Evolutionary conservation across 1,140 invertebrate species (phyloP).

Genomic region (Drosophila neocordata): DNA sequence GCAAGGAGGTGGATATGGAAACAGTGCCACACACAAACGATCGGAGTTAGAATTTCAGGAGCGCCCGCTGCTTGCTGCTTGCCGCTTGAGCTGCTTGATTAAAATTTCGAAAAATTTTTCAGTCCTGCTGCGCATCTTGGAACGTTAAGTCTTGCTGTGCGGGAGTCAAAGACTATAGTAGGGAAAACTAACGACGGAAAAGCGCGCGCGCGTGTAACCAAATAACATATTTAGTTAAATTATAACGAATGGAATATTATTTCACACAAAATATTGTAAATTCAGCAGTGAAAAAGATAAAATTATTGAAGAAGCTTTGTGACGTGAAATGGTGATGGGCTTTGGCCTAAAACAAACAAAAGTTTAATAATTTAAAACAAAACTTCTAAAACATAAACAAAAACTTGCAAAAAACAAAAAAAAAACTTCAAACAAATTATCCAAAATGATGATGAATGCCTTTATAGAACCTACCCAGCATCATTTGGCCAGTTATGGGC

Average conservation of each 20-base stretch:
- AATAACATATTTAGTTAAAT: conserved; percentile 5
- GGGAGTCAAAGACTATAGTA: conserved; percentile 45
- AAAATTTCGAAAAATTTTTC: conserved; percentile 40
- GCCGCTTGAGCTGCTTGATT: conserved; percentile 4
- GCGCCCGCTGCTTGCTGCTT: conserved; percentile 18
- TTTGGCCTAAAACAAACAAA: conserved; percentile 41
- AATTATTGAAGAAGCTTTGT: conserved; percentile 33
- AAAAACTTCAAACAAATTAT: conserved; percentile 17
- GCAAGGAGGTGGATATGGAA: neutral
- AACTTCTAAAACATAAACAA: conserved; percentile 28
- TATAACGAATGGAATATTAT: neutral
- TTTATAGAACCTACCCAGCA: conserved; percentile 88
- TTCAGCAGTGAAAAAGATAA: conserved; percentile 14
- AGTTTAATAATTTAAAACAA: conserved; percentile 17
- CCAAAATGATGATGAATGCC: conserved; percentile 87
- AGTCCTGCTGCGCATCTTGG: conserved; percentile 82
- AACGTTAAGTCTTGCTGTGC: conserved; percentile 69
- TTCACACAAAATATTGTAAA: conserved; percentile 8
- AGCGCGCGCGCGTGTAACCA: conserved; percentile 42
- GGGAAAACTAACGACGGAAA: conserved; percentile 32
- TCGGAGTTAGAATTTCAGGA: conserved; percentile 60
- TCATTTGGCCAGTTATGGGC: conserved; percentile 88
- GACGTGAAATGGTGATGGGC: conserved; percentile 53
- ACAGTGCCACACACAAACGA: conserved; percentile 26
- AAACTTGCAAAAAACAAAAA: conserved; percentile 3